Evolutionary conservation across 2,888 invertebrate species (phyloP).

Genomic region (Limnephilus auricula): DNA sequence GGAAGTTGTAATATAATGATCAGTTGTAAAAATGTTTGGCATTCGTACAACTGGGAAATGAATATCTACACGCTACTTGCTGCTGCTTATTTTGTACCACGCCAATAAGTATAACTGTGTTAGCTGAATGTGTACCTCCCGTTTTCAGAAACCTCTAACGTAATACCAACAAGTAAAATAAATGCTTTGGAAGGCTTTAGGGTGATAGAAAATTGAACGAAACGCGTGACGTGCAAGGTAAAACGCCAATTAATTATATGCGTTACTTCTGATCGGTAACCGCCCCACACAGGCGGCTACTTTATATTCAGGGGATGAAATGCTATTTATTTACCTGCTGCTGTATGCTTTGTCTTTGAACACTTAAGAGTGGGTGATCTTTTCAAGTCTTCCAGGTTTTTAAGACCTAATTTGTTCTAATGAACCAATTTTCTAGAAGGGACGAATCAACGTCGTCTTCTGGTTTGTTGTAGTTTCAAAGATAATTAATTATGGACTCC

Average conservation of each 20-base stretch:
- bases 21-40: no score
- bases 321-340: neutral
- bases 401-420: neutral
- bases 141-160: neutral
- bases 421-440: neutral
- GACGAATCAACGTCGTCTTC: neutral
- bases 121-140: neutral
- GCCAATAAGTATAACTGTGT: neutral
- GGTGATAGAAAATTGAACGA: constrained; percentile 2
- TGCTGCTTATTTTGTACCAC: neutral
- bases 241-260: neutral
- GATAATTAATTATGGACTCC: neutral
- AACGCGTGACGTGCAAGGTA: neutral
- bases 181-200: neutral
- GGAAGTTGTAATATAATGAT: neutral
- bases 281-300: neutral
- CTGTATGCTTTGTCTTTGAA: neutral
- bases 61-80: neutral
- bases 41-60: neutral
- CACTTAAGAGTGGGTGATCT: neutral
- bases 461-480: neutral
- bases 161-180: neutral
- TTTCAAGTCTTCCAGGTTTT: neutral
- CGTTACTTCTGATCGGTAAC: neutral
- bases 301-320: neutral